Base-by-base conservation (phyloP, 2,113 vertebrate genomes). In the Puntigrus tetrazona region DNA sequence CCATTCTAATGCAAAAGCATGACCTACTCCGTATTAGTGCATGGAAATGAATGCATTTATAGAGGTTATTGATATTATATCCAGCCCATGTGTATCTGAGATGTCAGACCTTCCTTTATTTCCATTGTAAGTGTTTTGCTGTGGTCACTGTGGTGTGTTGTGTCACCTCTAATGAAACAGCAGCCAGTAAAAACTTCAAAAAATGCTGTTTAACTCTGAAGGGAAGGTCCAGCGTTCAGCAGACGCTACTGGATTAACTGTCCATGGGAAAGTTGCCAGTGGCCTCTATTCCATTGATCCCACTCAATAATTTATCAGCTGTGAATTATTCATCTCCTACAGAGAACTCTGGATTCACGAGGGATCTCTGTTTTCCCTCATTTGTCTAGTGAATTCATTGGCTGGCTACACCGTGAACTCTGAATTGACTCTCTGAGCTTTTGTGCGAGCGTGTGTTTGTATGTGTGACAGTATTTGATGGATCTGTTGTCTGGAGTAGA, bases 301-400 rank as follows among this genome's bases (percentile, higher is more conserved):
- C 88, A 78, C 85, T 92, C 79, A 94, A 93, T 92, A 94, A 93
- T 93, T 91, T 79, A 94, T 90, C 88, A 88, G 65, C 74, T 84
- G 80, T 94, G 86, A 89, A 94, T 94, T 92, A 93, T 93, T 94
- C 85, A 94, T 89, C 87, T 87, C 85, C 92, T 92, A 91, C 92
- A 94, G 86, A 92, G 92, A 94, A 91, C 91, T 93, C 92, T 91
- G 91, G 89, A 92, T 91, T 83, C 89, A 81, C 70, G 45, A 11
- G 6, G 70, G 82, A 84, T 92, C 89, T 91, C 81, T 78, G 41
- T 93, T 89, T 87, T 93, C 92, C 92, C 74, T 93, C 91, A 89
- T 91, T 93, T 90, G 90, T 93, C 92, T 91, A 88, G 84, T 88
- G 91, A 92, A 94, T 93, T 87, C 91, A 93, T 93, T 92, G 92